Evolutionary conservation across 1,140 invertebrate genomes (phyloP).

Genomic region (Aphelinus certus): DNA sequence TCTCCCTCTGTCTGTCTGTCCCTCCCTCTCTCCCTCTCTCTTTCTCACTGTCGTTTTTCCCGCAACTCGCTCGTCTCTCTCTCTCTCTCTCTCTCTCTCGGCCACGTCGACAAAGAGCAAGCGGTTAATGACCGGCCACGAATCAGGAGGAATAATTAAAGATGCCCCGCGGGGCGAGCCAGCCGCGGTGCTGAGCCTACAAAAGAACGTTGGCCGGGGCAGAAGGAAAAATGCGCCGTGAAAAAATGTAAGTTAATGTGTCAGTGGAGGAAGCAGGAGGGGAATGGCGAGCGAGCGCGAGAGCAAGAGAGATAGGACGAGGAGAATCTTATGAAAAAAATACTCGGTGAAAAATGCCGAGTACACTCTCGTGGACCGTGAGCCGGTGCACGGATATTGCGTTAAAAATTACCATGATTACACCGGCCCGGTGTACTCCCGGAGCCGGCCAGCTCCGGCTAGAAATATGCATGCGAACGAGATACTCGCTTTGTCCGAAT

Average conservation of each 20-base stretch:
- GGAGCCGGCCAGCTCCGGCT: background rate
- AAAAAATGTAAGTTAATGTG: constrained; percentile 32
- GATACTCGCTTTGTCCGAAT: no score
- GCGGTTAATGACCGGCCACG: constrained; percentile 27
- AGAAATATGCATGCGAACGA: no score
- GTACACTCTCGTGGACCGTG: no score
- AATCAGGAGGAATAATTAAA: constrained; percentile 35
- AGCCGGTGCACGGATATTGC: background rate
- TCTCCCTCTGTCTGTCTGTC: no score
- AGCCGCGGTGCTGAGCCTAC: background rate
- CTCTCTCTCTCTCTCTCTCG: background rate
- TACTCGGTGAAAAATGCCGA: background rate
- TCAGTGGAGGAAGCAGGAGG: background rate
- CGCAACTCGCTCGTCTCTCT: background rate
- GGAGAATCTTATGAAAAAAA: background rate
- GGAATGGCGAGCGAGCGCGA: background rate
- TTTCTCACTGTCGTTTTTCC: no score
- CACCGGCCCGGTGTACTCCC: no score
- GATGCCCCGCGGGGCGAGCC: constrained; percentile 10
- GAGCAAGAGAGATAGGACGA: no score
- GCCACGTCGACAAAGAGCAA: background rate
- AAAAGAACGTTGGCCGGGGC: constrained; percentile 26
- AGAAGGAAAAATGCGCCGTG: background rate
- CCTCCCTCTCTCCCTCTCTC: no score
- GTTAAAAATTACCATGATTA: constrained; percentile 11